Evolutionary conservation across 1,140 invertebrate genomes (phyloP), one percentile per base, ranked within the genome.

Genomic region (Lutraria rhynchaena): DNA sequence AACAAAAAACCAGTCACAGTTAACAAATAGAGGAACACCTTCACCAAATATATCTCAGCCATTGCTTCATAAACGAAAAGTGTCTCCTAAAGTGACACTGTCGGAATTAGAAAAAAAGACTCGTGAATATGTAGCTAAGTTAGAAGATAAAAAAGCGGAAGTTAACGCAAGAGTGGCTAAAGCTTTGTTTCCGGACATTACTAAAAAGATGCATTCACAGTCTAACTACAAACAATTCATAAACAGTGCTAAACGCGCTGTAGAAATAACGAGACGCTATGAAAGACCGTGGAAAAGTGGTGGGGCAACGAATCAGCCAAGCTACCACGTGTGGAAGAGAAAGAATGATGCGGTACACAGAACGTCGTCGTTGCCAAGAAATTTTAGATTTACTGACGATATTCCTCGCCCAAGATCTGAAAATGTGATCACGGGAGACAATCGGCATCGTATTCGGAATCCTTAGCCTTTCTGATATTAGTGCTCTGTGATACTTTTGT

Each of bases 221-320:
- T 37, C 76, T 37, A 41, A 58, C 29, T 80, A 80, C 44, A 69
- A 69, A 29, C 49, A 80, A 27, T 80, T 80, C 24, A 80, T 80
- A n/a, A 46, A 46, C n/a, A 80, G 60, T 24, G 76, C 76, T 35
- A 80, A 63, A 55, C 76, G 61, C 15, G 61, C 61, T 13, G 76
- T 80, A 7, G 76, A 80, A 57, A 49, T 80, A 1, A 80, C 76
- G 24, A 37, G 76, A n/a, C 49, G 65, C 17, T 80, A 80, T 60
- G 76, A 80, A 70, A 44, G 76, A 5, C 76, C 76, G 0, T 80
- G 76, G 76, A n/a, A 57, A 31, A 33, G 17, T 61, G 73, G 63
- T 1, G 19, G 19, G 13, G 24, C 33, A 63, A 24, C 46, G 5
- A 41, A 41, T 15, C 71, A 60, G 46, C 74, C 29, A 63, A 15